Base-by-base conservation (phyloP, 2,797 vertebrate genomes). In the Eremophila alpestris region DNA sequence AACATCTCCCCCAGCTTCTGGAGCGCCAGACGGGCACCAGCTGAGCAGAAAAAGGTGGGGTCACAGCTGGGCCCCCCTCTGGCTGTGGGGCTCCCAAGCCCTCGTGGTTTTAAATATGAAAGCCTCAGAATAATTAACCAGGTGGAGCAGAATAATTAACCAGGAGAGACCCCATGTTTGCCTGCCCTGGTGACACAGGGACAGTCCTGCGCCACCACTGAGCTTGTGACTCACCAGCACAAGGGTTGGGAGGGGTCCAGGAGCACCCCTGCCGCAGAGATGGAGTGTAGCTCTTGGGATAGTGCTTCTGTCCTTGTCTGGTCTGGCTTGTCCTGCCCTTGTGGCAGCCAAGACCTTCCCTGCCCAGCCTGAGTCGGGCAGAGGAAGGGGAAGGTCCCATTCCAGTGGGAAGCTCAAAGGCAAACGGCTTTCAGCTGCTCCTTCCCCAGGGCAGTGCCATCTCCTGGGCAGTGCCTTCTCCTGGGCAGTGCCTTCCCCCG, bases 271-370 rank as follows among this genome's bases (percentile, higher is more conserved):
- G 23, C 7, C 3, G 2, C 49, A 48, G 64, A 51, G 6, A 14
- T 1, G 2, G 10, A 13, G 11, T 0, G 0, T 0, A 3, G 10
- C 1, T 34, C 55, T 38, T 54, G 5, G 11, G 36, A 11, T 0
- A 4, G 12, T 5, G 17, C 19, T 34, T 4, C 32, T 45, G 14
- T 16, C 40, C 55, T n/a, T 17, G 13, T 32, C 21, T 14, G 11
- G 1, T 26, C 18, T 30, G 43, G 7, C 23, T 3, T 64, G 38
- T 14, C 27, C 36, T 52, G 18, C 29, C 58, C 48, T 6, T 1
- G 10, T 18, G 6, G 19, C 46, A 48, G 27, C 49, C 41, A 20
- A 60, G 12, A 13, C 40, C 23, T 49, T n/a, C 34, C 41, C 21
- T 78, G 11, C 18, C 21, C 55, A 38, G 74, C 10, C 60, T 20